Evolutionary conservation across 53 echinoderm and acorn worm genomes (phyloP).

Genomic region (Patiria pectinifera): DNA sequence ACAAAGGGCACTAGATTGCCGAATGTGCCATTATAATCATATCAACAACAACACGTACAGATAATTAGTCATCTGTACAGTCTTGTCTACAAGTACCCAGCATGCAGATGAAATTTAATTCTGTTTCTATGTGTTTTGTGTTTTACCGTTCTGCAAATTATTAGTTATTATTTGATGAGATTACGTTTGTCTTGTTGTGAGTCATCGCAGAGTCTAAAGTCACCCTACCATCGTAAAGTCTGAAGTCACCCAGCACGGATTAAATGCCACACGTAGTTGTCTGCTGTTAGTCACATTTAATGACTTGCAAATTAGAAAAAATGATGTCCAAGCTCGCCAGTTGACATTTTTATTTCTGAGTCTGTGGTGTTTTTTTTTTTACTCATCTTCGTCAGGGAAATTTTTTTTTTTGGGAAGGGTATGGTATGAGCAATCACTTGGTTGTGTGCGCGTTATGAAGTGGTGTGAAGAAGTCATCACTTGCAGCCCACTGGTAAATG

Average conservation of each 20-base stretch:
- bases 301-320: neutral
- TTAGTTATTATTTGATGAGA: neutral
- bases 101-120: neutral
- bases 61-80: no score
- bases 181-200: neutral
- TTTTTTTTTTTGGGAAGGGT: neutral
- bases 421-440: neutral
- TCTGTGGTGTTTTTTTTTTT: neutral
- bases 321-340: neutral
- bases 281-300: slow-evolving; percentile 1
- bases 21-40: no score
- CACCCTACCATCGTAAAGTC: neutral
- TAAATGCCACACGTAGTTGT: neutral
- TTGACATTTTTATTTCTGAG: slow-evolving; percentile 9
- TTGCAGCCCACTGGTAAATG: neutral
- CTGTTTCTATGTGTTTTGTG: neutral
- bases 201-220: neutral
- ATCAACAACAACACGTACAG: no score
- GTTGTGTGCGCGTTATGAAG: neutral
- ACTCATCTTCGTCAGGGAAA: neutral
- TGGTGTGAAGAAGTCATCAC: neutral
- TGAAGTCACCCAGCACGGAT: neutral
- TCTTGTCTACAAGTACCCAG: neutral
- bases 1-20: no score
- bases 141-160: neutral